Base-by-base conservation (phyloP, 1,140 invertebrate species). In the Bombus pyrosoma region DNA sequence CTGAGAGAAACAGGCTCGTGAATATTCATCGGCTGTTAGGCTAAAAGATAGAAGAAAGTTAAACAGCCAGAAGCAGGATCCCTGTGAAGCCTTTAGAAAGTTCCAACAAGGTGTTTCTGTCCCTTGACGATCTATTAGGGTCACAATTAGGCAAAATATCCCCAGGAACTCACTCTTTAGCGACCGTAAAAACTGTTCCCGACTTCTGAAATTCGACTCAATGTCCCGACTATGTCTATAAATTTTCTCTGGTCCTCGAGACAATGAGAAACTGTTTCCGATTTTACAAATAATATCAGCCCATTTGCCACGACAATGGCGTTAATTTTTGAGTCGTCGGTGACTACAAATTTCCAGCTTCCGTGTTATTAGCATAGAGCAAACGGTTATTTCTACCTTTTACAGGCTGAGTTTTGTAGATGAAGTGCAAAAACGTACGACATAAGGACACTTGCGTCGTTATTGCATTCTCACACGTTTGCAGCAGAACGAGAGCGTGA, bases 41-140 rank as follows among this genome's bases (percentile, higher is more conserved):
- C 68, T 41, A 64, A 81, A 74, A 85, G 84, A 81, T 75, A 75
- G 69, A 81, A 69, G 78, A 85, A 81, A 81, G 84, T 85, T 74
- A 81, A 85, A 81, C 78, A 68, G 6, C 69, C 57, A 41, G 75
- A 22, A 18, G n/a, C 69, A 28, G 18, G 28, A 57, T 62, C n/a
- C 71, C 43, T n/a, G 59, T 59, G 71, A 81, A 66, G 25, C 41
- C 34, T 75, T 81, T 81, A 43, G 78, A 74, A 85, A 85, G 84
- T 85, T 81, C n/a, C n/a, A 74, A 57, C 71, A 32, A 68, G 37
- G n/a, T 28, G 78, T 57, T 80, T 68, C 64, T 32, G 64, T 69
- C 47, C 82, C 74, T 41, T 43, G 68, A 53, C 77, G 57, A 72
- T 73, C 83, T 80, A 73, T 85, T 85, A 85, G 83, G 68, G 13